Evolutionary conservation across 1,140 invertebrate species (phyloP).

Genomic region (Babylonia areolata): DNA sequence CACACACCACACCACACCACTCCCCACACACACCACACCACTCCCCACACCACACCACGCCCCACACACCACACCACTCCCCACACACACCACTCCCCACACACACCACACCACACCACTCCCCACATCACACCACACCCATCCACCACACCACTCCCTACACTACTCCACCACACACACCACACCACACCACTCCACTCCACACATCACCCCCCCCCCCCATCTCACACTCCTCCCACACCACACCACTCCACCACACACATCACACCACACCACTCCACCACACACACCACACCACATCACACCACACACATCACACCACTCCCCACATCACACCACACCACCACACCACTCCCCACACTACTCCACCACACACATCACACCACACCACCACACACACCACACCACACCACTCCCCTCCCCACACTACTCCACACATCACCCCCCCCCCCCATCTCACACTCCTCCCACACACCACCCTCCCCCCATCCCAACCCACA

Average conservation of each 20-base stretch:
- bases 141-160: background rate
- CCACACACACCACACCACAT: no score
- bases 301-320: no score
- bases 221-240: no score
- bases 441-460: no score
- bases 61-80: background rate
- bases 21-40: conserved; percentile 7
- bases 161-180: conserved; percentile 74
- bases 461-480: no score
- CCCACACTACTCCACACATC: no score
- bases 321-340: no score
- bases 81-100: no score
- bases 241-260: background rate
- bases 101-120: no score
- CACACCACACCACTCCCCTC: background rate
- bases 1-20: background rate
- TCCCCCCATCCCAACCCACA: no score
- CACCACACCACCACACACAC: background rate
- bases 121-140: no score
- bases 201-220: background rate
- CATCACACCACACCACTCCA: background rate
- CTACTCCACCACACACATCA: conserved; percentile 74
- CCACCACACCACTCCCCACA: background rate
- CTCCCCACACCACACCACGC: no score
- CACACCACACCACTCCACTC: background rate